Evolutionary conservation across 2,888 invertebrate species (phyloP), one percentile per base, ranked within the genome.

Genomic region (Calameuta pallipes): DNA sequence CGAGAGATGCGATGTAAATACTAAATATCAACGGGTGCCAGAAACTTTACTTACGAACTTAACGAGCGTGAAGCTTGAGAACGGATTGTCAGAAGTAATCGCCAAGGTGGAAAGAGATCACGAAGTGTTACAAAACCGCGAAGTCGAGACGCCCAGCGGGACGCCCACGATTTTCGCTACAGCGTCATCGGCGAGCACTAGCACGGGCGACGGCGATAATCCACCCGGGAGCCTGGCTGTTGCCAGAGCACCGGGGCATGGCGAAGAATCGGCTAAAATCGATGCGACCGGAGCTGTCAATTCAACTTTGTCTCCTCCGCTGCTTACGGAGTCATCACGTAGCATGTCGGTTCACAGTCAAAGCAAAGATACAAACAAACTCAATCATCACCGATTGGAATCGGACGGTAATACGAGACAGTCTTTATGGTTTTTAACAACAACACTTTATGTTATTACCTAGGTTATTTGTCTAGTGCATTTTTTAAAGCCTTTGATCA

Each of bases 1-100:
- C 83, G 90, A 89, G 82, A 84, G 87, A 83, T 87, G 87, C 88
- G 88, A 91, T 91, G 91, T 91, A 91, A 91, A 91, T 91, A 91
- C 86, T 87, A 87, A 81, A 69, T 69, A 82, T 69, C 77, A 76
- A 41, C 75, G 79, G 79, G 76, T 82, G 71, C 75, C 79, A 33
- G 77, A 79, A 74, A 36, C 77, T 77, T 77, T 79, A 56, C n/a
- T 70, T 56, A 78, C 31, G 30, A n/a, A 79, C 23, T 33, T 34
- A 71, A 71, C 77, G 76, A 36, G 36, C 31, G 31, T 41, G 33
- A 31, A n/a, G 36, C 69, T 31, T 69, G 74, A 31, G 71, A 70
- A 69, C 35, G 69, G 56, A 78, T 41, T 11, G 35, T 70, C 75
- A 76, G 75, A 77, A 69, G 34, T 12, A 31, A 23, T 71, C 71